Conservation (phyloP, 2,797 vertebrate species). For the Cottoperca gobio region DNA sequence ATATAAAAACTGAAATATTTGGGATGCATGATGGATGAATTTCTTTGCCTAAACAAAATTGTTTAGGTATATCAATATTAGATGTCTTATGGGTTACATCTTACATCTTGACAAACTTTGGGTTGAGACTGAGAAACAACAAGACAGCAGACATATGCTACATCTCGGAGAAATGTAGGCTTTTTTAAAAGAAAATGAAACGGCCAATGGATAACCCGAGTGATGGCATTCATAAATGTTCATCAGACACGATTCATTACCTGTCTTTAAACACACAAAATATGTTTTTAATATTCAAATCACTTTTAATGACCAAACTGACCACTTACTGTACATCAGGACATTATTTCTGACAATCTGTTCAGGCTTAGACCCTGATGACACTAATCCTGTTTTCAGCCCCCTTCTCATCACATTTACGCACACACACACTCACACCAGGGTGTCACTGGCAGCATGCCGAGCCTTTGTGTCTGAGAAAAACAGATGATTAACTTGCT, state of each 20-base stretch:
- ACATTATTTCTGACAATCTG: slow-evolving; percentile 79
- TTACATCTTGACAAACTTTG: not conserved
- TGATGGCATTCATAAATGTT: not conserved
- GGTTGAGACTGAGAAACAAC: not conserved
- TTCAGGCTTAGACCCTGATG: slow-evolving; percentile 80
- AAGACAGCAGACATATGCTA: not conserved
- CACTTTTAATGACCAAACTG: slow-evolving; percentile 49
- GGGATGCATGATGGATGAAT: not conserved
- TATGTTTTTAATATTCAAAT: not conserved
- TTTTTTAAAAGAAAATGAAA: not conserved
- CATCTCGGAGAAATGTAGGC: not conserved
- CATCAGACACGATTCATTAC: not conserved
- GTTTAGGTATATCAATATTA: not conserved
- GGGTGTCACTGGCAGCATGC: slow-evolving; percentile 64
- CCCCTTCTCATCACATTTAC: slow-evolving; percentile 54
- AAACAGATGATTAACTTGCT: slow-evolving; percentile 73
- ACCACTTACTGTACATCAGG: slow-evolving; percentile 60
- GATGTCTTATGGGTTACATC: not conserved
- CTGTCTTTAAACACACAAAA: not conserved
- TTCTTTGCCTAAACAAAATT: not conserved
- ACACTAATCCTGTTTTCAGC: slow-evolving; percentile 85
- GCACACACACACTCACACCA: slow-evolving; percentile 52
- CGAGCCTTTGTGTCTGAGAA: slow-evolving; percentile 81
- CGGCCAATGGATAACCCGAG: not conserved
- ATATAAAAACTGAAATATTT: not conserved